Percentiles rank a stretch among this genome's conserved stretches.
phyloP scores from a whole-genome alignment of 2,797 vertebrate species.

The Bufotes viridis region DNA sequence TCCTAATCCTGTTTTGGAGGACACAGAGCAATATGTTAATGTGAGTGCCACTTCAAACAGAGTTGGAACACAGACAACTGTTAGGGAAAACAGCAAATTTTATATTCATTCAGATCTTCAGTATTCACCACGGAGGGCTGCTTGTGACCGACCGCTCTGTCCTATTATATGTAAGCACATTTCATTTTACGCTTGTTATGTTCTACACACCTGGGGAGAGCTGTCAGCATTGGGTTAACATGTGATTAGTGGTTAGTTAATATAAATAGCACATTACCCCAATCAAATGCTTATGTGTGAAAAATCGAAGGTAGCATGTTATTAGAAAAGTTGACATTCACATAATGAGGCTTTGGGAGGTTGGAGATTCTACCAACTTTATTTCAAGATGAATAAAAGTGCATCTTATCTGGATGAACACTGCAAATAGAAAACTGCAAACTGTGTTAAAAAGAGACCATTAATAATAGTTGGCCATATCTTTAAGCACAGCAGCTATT shows the following conservation, averaged over 20 bases:
- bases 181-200: conserved; percentile 29
- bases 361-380: not conserved
- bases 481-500: too few relatives aligned
- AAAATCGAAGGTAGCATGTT: not conserved
- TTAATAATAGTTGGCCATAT: too few relatives aligned
- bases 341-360: not conserved
- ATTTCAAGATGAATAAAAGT: conserved; percentile 10
- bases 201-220: conserved; percentile 24
- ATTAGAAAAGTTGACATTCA: not conserved
- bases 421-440: not conserved
- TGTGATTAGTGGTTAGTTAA: conserved; percentile 22
- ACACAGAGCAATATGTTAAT: conserved; percentile 25
- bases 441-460: too few relatives aligned
- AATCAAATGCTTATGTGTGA: not conserved
- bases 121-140: not conserved
- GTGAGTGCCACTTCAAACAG: conserved; percentile 6
- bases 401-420: not conserved
- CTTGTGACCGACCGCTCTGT: not conserved
- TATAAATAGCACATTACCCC: conserved; percentile 21
- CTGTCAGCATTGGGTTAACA: conserved; percentile 30
- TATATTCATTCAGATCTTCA: conserved; percentile 24
- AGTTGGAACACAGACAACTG: conserved; percentile 13
- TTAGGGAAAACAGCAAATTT: conserved; percentile 1
- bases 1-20: conserved; percentile 22
- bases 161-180: conserved; percentile 18